Evolutionary conservation across 2,888 invertebrate species (phyloP).

Genomic region (Pyrrhosoma nymphula): DNA sequence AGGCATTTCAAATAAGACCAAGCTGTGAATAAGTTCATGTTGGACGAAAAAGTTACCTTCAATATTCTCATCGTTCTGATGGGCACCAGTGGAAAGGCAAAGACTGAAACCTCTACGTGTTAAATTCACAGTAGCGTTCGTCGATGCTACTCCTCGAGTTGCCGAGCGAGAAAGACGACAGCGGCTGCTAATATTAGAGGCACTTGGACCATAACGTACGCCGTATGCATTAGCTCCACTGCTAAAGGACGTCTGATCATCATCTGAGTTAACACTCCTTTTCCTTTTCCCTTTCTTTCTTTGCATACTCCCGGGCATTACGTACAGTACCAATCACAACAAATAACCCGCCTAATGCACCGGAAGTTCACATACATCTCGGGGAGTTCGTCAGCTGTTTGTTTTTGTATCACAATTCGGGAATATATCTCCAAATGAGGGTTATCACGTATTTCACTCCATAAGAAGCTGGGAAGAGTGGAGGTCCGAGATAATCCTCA

Average conservation of each 20-base stretch:
- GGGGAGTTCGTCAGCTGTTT: background rate
- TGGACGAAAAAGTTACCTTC: background rate
- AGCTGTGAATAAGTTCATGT: background rate
- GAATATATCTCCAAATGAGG: background rate
- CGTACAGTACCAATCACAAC: background rate
- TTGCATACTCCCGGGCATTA: background rate
- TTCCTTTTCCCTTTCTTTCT: constrained; percentile 23
- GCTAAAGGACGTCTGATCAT: background rate
- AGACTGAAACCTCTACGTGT: constrained; percentile 37
- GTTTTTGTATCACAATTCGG: background rate
- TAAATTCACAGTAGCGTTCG: constrained; percentile 32
- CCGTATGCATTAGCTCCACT: constrained; percentile 45
- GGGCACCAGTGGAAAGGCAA: background rate
- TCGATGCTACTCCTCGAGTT: background rate
- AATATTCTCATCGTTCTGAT: background rate
- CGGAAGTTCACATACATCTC: background rate
- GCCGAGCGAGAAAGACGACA: constrained; percentile 41
- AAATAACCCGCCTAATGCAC: constrained; percentile 11
- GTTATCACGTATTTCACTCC: background rate
- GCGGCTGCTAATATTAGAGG: background rate
- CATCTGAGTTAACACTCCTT: constrained; percentile 17
- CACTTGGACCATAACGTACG: constrained; percentile 45
- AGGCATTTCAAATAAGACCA: background rate
- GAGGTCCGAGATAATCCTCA: background rate
- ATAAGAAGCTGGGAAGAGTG: background rate